A percentile compares a stretch with the other conserved stretches of the same genome.
Evolutionary conservation across 2,797 vertebrate genomes (phyloP).

Genomic region (Spea hammondii): DNA sequence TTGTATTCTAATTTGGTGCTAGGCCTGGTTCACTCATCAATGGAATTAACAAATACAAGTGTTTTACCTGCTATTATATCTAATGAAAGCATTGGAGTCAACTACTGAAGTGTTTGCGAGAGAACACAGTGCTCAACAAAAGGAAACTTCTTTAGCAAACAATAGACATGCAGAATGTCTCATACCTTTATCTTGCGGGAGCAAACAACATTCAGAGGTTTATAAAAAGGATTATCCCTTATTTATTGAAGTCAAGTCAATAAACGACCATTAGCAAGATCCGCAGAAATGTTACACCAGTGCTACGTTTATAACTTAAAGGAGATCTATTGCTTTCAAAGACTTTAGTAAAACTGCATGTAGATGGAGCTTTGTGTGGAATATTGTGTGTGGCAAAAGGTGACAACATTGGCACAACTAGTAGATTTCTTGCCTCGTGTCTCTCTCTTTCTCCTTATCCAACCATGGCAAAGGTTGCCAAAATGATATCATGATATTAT

Average conservation of each 20-base stretch:
- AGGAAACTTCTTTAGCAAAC: slow-evolving; percentile 2
- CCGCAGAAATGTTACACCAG: background rate
- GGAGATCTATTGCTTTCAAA: too few species aligned
- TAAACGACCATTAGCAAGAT: slow-evolving; percentile 39
- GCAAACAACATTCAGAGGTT: slow-evolving; percentile 14
- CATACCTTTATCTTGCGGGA: slow-evolving; percentile 5
- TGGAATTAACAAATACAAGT: background rate
- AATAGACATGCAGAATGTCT: background rate
- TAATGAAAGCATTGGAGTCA: background rate
- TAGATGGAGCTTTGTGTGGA: too few species aligned
- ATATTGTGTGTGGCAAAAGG: too few species aligned
- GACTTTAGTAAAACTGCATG: too few species aligned
- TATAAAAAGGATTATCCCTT: background rate
- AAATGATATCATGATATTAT: too few species aligned
- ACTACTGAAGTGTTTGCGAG: background rate
- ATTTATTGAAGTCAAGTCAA: slow-evolving; percentile 19
- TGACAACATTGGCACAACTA: too few species aligned
- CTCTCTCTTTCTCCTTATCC: too few species aligned
- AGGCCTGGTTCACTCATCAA: background rate
- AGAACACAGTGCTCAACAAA: slow-evolving; percentile 3
- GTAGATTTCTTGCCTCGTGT: too few species aligned
- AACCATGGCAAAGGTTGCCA: too few species aligned
- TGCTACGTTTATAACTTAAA: background rate
- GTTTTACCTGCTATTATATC: slow-evolving; percentile 22
- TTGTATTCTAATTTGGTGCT: background rate